Percentiles rank a stretch among this genome's conserved stretches.
These are phyloP conservation scores for Neuroterus valhalla DNA, from an alignment of 1,140 invertebrate genomes.

Conservation along the genomic window DNA sequence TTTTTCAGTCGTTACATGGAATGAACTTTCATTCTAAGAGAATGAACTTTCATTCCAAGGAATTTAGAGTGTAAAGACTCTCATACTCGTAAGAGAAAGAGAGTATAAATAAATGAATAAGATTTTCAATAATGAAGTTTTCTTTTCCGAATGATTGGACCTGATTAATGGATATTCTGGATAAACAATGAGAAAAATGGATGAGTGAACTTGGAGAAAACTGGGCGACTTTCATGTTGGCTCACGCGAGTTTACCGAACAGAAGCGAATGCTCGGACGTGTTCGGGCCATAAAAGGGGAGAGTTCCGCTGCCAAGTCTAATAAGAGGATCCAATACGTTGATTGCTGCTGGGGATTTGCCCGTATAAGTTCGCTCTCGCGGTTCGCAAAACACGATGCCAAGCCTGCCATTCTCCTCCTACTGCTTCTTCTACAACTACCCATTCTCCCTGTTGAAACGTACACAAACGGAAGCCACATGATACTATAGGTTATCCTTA, in stretches of 20 bases:
- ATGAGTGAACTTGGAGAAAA: slow-evolving; percentile 5
- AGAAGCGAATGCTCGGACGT: slow-evolving; percentile 24
- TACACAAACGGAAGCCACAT: slow-evolving; percentile 40
- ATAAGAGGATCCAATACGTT: slow-evolving; percentile 67
- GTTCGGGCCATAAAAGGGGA: slow-evolving; percentile 26
- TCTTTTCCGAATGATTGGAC: too few relatives aligned
- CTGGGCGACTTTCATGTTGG: slow-evolving; percentile 5
- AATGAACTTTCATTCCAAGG: too few relatives aligned
- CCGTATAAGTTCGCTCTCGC: slow-evolving; percentile 49
- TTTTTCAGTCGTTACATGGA: too few relatives aligned
- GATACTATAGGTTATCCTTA: slow-evolving; percentile 44
- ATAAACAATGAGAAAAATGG: background rate
- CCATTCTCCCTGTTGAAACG: background rate
- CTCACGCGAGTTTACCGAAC: background rate
- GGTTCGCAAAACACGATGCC: slow-evolving; percentile 62
- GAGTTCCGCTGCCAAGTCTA: slow-evolving; percentile 60
- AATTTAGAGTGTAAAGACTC: too few relatives aligned
- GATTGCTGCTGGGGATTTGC: slow-evolving; percentile 59
- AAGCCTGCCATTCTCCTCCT: slow-evolving; percentile 38
- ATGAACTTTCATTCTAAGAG: too few relatives aligned
- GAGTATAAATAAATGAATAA: too few relatives aligned
- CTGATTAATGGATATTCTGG: too few relatives aligned
- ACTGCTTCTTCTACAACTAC: slow-evolving; percentile 16
- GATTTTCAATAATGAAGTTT: too few relatives aligned
- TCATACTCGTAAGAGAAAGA: too few relatives aligned